Percentiles rank a stretch among this genome's conserved stretches.
Evolutionary conservation across 2,888 invertebrate species (phyloP).

Genomic region (Lumbricus terrestris): DNA sequence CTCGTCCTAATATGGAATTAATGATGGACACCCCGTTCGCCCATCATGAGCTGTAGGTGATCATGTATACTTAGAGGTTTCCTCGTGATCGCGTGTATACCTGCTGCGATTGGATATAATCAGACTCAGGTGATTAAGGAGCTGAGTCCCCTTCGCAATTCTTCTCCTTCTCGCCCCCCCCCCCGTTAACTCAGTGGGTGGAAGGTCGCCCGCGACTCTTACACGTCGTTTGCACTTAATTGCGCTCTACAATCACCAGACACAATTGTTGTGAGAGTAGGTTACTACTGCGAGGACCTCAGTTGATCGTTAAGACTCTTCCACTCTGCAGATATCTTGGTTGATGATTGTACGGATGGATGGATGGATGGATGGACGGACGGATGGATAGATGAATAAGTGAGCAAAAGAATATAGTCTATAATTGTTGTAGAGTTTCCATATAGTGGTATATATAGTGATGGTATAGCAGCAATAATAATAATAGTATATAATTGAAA

Average conservation of each 20-base stretch:
- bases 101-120: background rate
- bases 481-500: background rate
- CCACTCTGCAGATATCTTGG: too few relatives aligned
- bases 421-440: too few relatives aligned
- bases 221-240: constrained; percentile 3
- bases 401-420: too few relatives aligned
- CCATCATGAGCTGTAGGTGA: background rate
- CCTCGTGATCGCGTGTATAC: background rate
- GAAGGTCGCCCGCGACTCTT: background rate
- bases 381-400: too few relatives aligned
- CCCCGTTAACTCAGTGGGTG: background rate
- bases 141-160: background rate
- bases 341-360: too few relatives aligned
- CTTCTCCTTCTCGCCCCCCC: background rate
- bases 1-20: background rate
- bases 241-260: background rate
- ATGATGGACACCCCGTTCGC: background rate
- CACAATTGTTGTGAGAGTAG: background rate
- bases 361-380: too few relatives aligned
- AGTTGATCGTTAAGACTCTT: too few relatives aligned
- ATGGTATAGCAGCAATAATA: too few relatives aligned
- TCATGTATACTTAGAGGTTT: background rate
- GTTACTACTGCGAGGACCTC: background rate
- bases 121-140: background rate
- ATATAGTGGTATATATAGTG: too few relatives aligned